Evolutionary conservation across 2,888 invertebrate species (phyloP), one percentile per base, ranked within the genome.

Genomic region (Nudaria mundana): DNA sequence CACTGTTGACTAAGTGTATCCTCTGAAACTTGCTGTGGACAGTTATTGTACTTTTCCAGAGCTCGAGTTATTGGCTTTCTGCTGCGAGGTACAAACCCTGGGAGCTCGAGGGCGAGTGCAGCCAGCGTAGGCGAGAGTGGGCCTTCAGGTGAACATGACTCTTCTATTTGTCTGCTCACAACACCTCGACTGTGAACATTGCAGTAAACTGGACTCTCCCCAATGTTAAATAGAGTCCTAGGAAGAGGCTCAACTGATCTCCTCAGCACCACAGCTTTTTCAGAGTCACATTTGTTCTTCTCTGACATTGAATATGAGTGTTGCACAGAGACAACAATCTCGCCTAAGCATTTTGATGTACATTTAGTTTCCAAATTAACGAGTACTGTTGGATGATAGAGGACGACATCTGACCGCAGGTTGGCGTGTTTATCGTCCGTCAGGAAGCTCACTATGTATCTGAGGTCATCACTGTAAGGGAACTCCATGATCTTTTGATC

Each of bases 1-100:
- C 91, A 91, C 48, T 91, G 90, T 28, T 89, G 79, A 48, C 89
- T 90, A 11, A 91, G 78, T 26, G 91, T 87, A 15, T 90, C 84
- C 48, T 91, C 86, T 5, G 91, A 90, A 4, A 91, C 81, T 54
- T 79, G 76, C 48, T 90, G 83, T 2, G 91, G 90, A 34, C 71
- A 68, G 37, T 63, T 75, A 23, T 75, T 75, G 29, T 75, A 74
- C 11, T 64, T 61, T 12, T 70, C 73, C 25, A 80, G 5, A 22
- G 73, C 58, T 33, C 71, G 73, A 54, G 57, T 70, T 40, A 70
- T 73, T 2, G 81, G 83, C 39, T 62, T 81, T 37, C 80, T 76
- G 52, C 78, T 71, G 24, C 83, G 74, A 24, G 89, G 89, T 1
- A 88, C 82, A 61, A 75, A 89, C 1, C 89, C 89, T 25, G 89